Evolutionary conservation across 92 coral and sea anemone species (phyloP), one percentile per base, ranked within the genome.

Genomic region (Heliopora coerulea): DNA sequence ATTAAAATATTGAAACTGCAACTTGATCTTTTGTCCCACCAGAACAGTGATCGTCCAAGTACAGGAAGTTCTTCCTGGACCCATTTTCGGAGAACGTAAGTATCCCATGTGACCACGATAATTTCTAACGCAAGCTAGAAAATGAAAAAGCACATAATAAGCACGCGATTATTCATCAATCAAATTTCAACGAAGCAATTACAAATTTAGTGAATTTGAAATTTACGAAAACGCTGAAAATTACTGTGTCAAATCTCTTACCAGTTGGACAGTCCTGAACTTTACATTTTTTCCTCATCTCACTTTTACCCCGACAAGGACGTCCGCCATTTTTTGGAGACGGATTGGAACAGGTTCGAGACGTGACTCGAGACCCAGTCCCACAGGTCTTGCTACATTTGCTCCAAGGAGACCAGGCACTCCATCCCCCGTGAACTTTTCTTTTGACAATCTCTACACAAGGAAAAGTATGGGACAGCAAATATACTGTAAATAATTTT

Each of bases 1-100:
- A n/a, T 3, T 28, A 8, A 69, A 69, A 35, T 28, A 30, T 15
- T 46, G 21, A 29, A 69, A 69, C 8, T 31, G 4, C 34, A 69
- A 32, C 20, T 39, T 41, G 42, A 69, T 56, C 41, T 30, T 69
- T 11, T 50, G 56, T 26, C 76, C 76, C n/a, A 37, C 34, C 62
- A 44, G 76, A 31, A 69, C 76, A 32, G 28, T 35, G 18, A 69
- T 69, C 49, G 61, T 69, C 76, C 76, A 69, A 17, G 76, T 50
- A 54, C 76, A 69, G 46, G 76, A 29, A 41, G 56, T 42, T 50
- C 37, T 19, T 1, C 76, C 76, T 25, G 28, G 26, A 3, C 56
- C 56, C 30, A 30, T 23, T 31, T 12, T n/a, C 41, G 76, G 76
- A 18, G 76, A 50, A 32, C 76, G 76, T 13, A 69, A 69, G 20